Percentiles rank a stretch among this genome's conserved stretches.
Conservation (phyloP, 1,140 invertebrate genomes). For the Drosophila burlai region DNA sequence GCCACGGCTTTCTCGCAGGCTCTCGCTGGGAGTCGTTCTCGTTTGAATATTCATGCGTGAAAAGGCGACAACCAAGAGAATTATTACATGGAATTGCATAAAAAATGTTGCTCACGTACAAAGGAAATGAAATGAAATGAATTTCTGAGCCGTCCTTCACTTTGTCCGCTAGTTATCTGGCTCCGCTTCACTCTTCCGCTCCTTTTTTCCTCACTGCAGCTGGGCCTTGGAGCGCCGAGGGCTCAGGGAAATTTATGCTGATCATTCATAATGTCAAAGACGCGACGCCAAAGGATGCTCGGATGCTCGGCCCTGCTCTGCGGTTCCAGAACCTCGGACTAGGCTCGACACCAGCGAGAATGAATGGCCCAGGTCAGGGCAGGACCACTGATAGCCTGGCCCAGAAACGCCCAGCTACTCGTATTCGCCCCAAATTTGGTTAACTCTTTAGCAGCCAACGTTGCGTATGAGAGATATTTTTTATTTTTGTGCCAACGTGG, state of each 20-base stretch:
- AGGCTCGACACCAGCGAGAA: conserved; percentile 57
- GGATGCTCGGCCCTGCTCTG: conserved; percentile 7
- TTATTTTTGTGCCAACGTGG: conserved; percentile 7
- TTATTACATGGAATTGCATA: conserved; percentile 71
- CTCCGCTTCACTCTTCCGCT: conserved; percentile 19
- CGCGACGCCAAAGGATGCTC: conserved; percentile 51
- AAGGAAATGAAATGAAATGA: conserved; percentile 83
- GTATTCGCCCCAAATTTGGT: conserved; percentile 15
- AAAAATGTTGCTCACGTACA: conserved; percentile 80
- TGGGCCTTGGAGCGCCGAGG: conserved; percentile 45
- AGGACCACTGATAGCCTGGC: conserved; percentile 42
- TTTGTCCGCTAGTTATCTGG: conserved; percentile 63
- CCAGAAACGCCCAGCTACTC: conserved; percentile 22
- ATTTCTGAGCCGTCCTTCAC: conserved; percentile 76
- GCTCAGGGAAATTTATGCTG: conserved; percentile 79
- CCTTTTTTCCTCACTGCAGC: conserved; percentile 41
- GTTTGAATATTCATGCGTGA: conserved; percentile 67
- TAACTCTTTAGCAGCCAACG: conserved; percentile 18
- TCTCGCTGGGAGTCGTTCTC: conserved; percentile 3
- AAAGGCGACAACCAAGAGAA: conserved; percentile 61
- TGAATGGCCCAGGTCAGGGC: conserved; percentile 68
- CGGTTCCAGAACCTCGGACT: conserved; percentile 35
- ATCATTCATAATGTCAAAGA: conserved; percentile 82
- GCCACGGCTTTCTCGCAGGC: conserved; percentile 8
- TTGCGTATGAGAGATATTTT: conserved; percentile 19